Evolutionary conservation across 2,888 invertebrate species (phyloP), one percentile per base, ranked within the genome.

Genomic region (Linyphia triangularis): DNA sequence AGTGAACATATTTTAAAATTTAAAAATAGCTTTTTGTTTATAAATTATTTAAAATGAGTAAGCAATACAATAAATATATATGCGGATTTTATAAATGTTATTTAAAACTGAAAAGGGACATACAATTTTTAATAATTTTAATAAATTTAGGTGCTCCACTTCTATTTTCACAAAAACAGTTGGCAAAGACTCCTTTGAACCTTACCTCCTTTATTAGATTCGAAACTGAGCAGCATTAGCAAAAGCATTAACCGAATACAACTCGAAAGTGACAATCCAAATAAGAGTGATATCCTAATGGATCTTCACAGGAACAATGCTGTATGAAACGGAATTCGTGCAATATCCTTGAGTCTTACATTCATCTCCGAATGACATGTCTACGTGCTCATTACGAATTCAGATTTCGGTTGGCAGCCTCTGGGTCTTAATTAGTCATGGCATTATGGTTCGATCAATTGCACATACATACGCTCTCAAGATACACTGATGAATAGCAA

Each of bases 381-480:
- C 83, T 73, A 72, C 83, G 65, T 75, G 72, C 65, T 51, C 73
- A 83, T 83, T 83, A 73, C 72, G 30, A 57, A 83, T 83, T 73
- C 72, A 73, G 83, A 83, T 73, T 83, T 73, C 19, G 26, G 28
- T 69, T 28, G 30, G 33, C 65, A 28, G 72, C 73, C 83, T 28
- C 63, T 75, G 83, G 82, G 51, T 75, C 65, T 75, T 83, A 83
- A 83, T 83, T 83, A 83, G 73, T 83, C 83, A 75, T 75, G 73
- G 83, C 73, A 75, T 83, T 83, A 63, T 73, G 51, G 57, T 24
- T 83, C 83, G 83, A 83, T 83, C 73, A 83, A 73, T 83, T 51
- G 73, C 63, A n/a, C n/a, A 51, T 83, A 83, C 73, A 75, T 65
- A 43, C 24, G 57, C 83, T 63, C 65, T 24, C 19, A 33, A 81